These are phyloP conservation scores for Coptodon bakossiorum DNA, from an alignment of 2,113 vertebrate genomes.

Conservation along the genomic window DNA sequence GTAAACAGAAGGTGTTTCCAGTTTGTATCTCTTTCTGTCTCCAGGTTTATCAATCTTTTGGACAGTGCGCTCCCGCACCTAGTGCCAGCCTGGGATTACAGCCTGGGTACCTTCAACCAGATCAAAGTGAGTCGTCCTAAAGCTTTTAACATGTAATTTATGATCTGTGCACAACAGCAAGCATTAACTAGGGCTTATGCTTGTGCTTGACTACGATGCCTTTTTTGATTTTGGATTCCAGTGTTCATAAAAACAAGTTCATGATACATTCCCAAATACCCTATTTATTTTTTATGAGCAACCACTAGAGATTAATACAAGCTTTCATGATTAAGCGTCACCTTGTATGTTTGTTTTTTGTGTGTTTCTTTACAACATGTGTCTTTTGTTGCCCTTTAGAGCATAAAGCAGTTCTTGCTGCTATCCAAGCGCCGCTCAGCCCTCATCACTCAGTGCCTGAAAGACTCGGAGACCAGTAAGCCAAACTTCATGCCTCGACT, in stretches of 20 bases:
- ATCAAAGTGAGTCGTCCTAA: slow-evolving; percentile 79
- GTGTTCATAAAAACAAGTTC: neutral
- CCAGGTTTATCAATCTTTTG: slow-evolving; percentile 88
- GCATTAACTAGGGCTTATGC: neutral
- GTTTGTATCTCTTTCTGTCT: neutral
- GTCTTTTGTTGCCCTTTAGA: slow-evolving; percentile 64
- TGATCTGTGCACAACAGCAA: rapidly evolving
- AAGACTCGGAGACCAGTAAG: slow-evolving; percentile 93
- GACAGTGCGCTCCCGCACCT: slow-evolving; percentile 88
- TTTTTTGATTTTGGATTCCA: neutral
- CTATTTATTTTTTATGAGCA: neutral
- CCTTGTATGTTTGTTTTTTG: neutral
- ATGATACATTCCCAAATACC: neutral
- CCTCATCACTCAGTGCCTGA: slow-evolving; percentile 92
- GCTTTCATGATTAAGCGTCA: neutral
- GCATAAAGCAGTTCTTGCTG: slow-evolving; percentile 92
- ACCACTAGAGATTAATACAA: neutral
- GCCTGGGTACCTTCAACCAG: slow-evolving; percentile 88
- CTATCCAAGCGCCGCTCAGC: slow-evolving; percentile 89
- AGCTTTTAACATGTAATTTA: neutral
- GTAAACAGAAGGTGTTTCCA: neutral
- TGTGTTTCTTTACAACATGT: neutral
- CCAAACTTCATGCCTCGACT: slow-evolving; percentile 95
- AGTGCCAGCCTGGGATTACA: slow-evolving; percentile 94
- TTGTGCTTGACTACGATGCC: neutral